These are phyloP conservation scores for Apistogramma diplotaenia DNA, from an alignment of 2,113 vertebrate species.

Conservation along the genomic window DNA sequence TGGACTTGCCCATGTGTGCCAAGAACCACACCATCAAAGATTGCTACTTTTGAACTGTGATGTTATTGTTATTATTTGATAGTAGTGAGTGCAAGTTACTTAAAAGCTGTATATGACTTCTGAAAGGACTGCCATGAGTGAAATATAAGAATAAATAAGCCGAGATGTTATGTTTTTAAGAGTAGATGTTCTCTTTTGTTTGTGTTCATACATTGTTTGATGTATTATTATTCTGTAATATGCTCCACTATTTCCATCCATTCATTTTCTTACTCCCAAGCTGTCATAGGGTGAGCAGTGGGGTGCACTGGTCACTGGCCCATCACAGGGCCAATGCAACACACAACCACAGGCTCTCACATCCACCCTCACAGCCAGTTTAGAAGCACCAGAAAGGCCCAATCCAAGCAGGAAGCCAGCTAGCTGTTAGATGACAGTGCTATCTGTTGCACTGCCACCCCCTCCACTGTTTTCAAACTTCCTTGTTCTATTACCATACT, in stretches of 20 bases:
- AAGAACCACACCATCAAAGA: neutral
- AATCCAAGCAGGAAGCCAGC: neutral
- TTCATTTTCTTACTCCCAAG: too few species aligned
- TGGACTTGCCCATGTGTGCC: neutral
- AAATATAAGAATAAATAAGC: too few species aligned
- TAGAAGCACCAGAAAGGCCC: neutral
- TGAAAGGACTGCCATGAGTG: too few species aligned
- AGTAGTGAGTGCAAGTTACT: neutral
- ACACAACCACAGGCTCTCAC: neutral
- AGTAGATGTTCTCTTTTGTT: too few species aligned
- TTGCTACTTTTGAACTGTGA: neutral
- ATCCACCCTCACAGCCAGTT: neutral
- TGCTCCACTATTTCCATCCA: too few species aligned
- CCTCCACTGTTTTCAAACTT: neutral
- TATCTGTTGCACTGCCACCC: neutral
- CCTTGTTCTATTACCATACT: neutral
- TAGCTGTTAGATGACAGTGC: neutral
- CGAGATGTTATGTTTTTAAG: too few species aligned
- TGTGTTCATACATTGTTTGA: too few species aligned
- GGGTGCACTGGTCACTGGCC: neutral
- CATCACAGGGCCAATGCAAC: neutral
- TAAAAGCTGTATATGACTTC: too few species aligned
- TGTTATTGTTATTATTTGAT: accelerated
- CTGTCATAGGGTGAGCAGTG: too few species aligned
- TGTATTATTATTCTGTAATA: too few species aligned